These are phyloP conservation scores for Linyphia triangularis DNA, from an alignment of 2,888 invertebrate species.

Conservation along the genomic window DNA sequence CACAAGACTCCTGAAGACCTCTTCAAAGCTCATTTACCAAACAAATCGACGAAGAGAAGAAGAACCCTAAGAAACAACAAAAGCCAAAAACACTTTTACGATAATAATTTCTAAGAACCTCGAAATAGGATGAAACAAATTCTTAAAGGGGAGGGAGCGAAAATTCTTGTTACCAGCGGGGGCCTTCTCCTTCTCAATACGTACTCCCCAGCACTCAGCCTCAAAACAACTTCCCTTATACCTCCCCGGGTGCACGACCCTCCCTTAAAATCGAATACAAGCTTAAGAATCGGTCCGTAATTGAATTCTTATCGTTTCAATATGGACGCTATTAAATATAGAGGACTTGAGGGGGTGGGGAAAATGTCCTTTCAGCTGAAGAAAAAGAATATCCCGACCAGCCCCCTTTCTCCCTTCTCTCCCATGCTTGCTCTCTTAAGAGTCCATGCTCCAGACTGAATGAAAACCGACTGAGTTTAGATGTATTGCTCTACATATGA, in stretches of 20 bases:
- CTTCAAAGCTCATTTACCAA: no score
- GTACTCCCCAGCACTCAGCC: conserved; percentile 7
- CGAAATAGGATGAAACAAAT: conserved; percentile 19
- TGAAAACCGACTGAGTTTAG: conserved; percentile 19
- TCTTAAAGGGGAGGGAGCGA: background rate
- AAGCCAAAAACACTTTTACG: background rate
- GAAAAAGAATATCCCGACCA: conserved; percentile 14
- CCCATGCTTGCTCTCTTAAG: background rate
- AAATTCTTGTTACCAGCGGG: conserved; percentile 13
- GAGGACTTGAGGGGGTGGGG: background rate
- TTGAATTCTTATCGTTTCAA: conserved; percentile 75
- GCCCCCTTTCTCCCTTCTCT: conserved; percentile 5
- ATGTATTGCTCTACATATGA: background rate
- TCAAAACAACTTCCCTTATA: background rate
- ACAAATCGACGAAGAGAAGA: no score
- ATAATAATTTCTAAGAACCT: conserved; percentile 31
- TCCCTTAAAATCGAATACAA: conserved; percentile 65
- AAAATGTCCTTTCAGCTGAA: conserved; percentile 35
- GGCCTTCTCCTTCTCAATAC: background rate
- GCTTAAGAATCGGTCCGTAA: conserved; percentile 64
- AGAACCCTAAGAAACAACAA: background rate
- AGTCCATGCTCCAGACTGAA: conserved; percentile 16
- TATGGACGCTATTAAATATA: conserved; percentile 72
- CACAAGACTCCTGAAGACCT: no score
- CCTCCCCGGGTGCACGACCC: conserved; percentile 5